phyloP scores from a whole-genome alignment of 2,888 invertebrate genomes.

The Perithous albicinctus region DNA sequence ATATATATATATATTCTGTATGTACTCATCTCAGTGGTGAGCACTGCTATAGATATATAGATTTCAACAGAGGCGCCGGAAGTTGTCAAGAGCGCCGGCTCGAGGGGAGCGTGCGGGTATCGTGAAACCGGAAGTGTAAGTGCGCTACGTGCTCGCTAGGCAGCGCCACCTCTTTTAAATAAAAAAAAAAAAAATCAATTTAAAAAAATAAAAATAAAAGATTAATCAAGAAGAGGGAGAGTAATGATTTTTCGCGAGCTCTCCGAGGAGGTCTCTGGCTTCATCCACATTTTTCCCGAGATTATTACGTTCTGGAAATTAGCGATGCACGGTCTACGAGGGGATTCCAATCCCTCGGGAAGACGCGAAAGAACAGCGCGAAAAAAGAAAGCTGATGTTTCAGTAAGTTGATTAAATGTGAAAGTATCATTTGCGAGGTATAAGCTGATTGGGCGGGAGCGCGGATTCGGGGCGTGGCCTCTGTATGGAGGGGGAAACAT shows the following conservation, averaged over 20 bases:
- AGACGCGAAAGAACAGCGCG: conserved; percentile 48
- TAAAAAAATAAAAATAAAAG: no score
- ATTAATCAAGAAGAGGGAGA: conserved; percentile 53
- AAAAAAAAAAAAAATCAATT: conserved; percentile 3
- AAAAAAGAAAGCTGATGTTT: conserved; percentile 55
- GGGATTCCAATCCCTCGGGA: conserved; percentile 42
- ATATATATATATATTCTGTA: not conserved
- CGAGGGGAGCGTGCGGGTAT: conserved; percentile 45
- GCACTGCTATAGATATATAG: conserved; percentile 33
- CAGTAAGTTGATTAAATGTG: conserved; percentile 52
- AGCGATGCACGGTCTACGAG: conserved; percentile 59
- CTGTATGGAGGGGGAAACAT: no score
- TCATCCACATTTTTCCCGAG: conserved; percentile 20
- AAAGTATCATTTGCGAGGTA: not conserved
- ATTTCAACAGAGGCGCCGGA: conserved; percentile 55
- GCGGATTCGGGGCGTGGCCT: not conserved
- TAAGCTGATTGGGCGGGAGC: not conserved
- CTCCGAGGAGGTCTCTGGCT: conserved; percentile 20
- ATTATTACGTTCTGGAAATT: conserved; percentile 27
- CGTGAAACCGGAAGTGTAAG: conserved; percentile 56
- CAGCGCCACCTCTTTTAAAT: conserved; percentile 42
- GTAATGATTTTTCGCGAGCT: conserved; percentile 34
- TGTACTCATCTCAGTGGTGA: conserved; percentile 24
- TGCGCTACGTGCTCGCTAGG: conserved; percentile 22
- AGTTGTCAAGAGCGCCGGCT: conserved; percentile 33